Evolutionary conservation across 2,888 invertebrate genomes (phyloP), one percentile per base, ranked within the genome.

Genomic region (Brachylomia viminalis): DNA sequence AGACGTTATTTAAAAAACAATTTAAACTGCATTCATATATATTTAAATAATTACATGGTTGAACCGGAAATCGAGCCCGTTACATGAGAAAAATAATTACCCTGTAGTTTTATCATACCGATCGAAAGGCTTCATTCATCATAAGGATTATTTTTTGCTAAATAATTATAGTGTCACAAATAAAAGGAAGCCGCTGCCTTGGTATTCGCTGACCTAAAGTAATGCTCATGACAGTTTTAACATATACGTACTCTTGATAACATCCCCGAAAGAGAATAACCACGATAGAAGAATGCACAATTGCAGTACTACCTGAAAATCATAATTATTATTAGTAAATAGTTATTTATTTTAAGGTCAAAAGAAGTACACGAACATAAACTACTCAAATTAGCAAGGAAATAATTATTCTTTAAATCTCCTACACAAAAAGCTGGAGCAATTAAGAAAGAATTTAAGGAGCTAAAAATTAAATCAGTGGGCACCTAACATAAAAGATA

Each of bases 201-300:
- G n/a, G n/a, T n/a, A n/a, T n/a, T n/a, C n/a, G n/a, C n/a, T n/a
- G n/a, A n/a, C n/a, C n/a, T n/a, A n/a, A n/a, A n/a, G n/a, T n/a
- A n/a, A n/a, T n/a, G n/a, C n/a, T n/a, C n/a, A n/a, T n/a, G n/a
- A n/a, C n/a, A n/a, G n/a, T n/a, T n/a, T n/a, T n/a, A n/a, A n/a
- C n/a, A n/a, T n/a, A 64, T 80, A 92, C 94, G 84, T 89, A 95
- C 95, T 89, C 90, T 68, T 75, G 54, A 86, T 87, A 95, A 45
- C 92, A 85, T 2, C 91, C 80, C 38, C 92, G 90, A 79, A 93
- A 93, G 6, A 90, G 82, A 17, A 94, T 8, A 0, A 87, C 88
- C 1, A 90, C 80, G 23, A 84, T 80, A 0, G 94, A 86, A 0
- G 92, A 77, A 77, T 95, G 94, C 45, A 94, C 13, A n/a, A 95